Percentiles rank a stretch among this genome's conserved stretches.
These are phyloP conservation scores for Protophormia terraenovae DNA, from an alignment of 2,888 invertebrate species.

Conservation along the genomic window DNA sequence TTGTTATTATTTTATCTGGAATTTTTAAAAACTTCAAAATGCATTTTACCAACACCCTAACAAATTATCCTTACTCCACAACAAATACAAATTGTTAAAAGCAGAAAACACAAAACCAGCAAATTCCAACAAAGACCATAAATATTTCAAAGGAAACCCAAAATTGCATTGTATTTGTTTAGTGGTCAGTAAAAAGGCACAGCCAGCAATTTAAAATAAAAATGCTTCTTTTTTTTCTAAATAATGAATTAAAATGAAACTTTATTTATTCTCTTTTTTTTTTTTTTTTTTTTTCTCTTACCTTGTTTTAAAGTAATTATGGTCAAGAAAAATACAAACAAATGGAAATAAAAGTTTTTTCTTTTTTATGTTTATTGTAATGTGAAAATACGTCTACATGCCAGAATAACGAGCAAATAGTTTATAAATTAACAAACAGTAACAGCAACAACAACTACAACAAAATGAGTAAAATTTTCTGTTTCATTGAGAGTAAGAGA, in stretches of 20 bases:
- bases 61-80: background rate
- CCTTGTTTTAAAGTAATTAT: constrained; percentile 41
- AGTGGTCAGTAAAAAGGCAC: background rate
- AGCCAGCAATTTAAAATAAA: background rate
- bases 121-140: background rate
- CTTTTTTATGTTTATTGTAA: background rate
- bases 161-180: constrained; percentile 26
- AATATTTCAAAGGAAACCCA: constrained; percentile 12
- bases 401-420: constrained; percentile 43
- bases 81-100: background rate
- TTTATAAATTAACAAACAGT: constrained; percentile 39
- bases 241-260: constrained; percentile 25
- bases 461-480: too few relatives aligned
- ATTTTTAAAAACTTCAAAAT: background rate
- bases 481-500: background rate
- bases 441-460: background rate
- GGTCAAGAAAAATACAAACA: constrained; percentile 17
- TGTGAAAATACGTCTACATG: background rate
- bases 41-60: background rate
- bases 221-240: background rate
- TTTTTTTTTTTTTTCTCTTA: background rate
- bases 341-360: constrained; percentile 9
- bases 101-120: background rate
- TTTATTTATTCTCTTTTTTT: constrained; percentile 3
- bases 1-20: background rate